Evolutionary conservation across 2,888 invertebrate species (phyloP).

Genomic region (Heteromyza rotundicornis): DNA sequence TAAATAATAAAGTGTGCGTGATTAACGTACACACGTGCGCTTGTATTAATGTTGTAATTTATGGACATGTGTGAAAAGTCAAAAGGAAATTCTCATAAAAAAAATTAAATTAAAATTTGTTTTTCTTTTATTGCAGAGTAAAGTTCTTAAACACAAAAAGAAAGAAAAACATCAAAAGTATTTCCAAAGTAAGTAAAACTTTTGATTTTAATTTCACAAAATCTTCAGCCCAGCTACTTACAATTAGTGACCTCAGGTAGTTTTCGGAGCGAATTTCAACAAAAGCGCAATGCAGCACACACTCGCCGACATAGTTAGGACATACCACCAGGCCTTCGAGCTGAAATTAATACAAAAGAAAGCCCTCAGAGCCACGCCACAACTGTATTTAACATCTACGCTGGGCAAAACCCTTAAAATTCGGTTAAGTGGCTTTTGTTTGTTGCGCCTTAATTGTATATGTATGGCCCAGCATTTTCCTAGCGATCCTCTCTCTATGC

Average conservation of each 20-base stretch:
- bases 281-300: too few relatives aligned
- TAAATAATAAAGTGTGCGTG: constrained; percentile 15
- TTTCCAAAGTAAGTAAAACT: too few relatives aligned
- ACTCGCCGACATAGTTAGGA: too few relatives aligned
- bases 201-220: too few relatives aligned
- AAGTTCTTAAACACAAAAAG: too few relatives aligned
- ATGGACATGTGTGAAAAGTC: neutral
- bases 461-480: neutral
- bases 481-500: neutral
- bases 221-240: too few relatives aligned
- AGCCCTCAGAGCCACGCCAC: neutral
- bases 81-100: neutral
- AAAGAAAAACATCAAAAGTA: too few relatives aligned
- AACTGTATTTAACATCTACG: neutral
- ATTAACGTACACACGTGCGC: neutral
- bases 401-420: neutral
- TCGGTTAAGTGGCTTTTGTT: neutral
- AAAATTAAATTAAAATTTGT: too few relatives aligned
- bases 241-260: too few relatives aligned
- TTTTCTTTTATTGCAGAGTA: too few relatives aligned
- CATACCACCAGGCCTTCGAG: too few relatives aligned
- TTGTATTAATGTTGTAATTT: neutral
- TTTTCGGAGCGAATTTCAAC: too few relatives aligned
- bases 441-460: neutral
- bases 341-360: neutral